Base-by-base conservation (phyloP, 1,140 invertebrate species). In the Sitobion miscanthi region DNA sequence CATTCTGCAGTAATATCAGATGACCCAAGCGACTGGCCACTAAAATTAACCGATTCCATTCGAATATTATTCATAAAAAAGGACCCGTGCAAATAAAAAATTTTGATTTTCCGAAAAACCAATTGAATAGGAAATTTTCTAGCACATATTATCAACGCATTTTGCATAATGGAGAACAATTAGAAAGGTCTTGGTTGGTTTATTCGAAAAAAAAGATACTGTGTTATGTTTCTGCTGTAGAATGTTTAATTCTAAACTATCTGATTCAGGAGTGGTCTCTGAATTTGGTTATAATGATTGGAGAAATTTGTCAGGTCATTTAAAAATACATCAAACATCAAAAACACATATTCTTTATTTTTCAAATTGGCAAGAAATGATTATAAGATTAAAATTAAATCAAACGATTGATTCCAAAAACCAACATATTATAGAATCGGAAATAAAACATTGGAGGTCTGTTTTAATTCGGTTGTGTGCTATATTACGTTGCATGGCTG, bases 361-460 rank as follows among this genome's bases (percentile, higher is more conserved):
- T 85, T 85, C 82, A 85, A 85, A 23, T 45, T 85, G 82, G 82
- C 82, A 45, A 23, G 82, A 85, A 85, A 85, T 85, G 86, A 47
- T 88, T n/a, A 17, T 88, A 88, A n/a, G n/a, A 88, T 52, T 88
- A 88, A 52, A 88, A n/a, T 52, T 88, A 88, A 88, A 88, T 52
- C 86, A 88, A 88, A 88, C 47, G 30, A 88, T 88, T 88, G 86
- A 45, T 85, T 85, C 82, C 38, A 38, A 45, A 23, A 85, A 85
- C 45, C 38, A 85, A 85, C 5, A 7, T 85, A 85, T 85, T 85
- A 85, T 85, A 23, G 38, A 85, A 45, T 45, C 82, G 7, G 38
- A 45, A 45, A 85, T 85, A 85, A 77, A n/a, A 77, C 14, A 30
- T n/a, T 77, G n/a, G 69, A 77, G 69, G 69, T 77, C 69, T 77